A percentile compares a stretch with the other conserved stretches of the same genome.
Evolutionary conservation across 2,888 invertebrate species (phyloP).

Genomic region (Malthinus seriepunctatus): DNA sequence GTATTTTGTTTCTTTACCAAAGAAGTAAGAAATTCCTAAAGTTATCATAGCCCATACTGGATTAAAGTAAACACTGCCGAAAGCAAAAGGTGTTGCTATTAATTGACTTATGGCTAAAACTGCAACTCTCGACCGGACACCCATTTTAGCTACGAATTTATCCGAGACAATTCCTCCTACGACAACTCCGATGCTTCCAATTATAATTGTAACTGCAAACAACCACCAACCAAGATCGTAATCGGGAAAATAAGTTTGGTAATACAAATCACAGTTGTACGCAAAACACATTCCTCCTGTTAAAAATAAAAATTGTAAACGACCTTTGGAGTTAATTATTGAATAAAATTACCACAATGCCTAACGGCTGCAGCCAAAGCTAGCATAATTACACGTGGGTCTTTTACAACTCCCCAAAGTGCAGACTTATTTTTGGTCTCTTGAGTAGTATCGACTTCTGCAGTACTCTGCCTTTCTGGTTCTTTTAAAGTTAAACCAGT

Average conservation of each 20-base stretch:
- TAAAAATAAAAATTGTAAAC: not conserved
- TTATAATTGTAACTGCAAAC: constrained; percentile 84
- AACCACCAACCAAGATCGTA: constrained; percentile 90
- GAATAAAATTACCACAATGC: constrained; percentile 69
- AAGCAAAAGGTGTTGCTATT: constrained; percentile 81
- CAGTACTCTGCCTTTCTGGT: constrained; percentile 75
- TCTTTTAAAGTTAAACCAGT: constrained; percentile 78
- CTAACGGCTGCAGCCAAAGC: constrained; percentile 87
- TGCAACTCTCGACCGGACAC: constrained; percentile 77
- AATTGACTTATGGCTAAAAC: constrained; percentile 82
- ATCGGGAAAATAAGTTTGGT: constrained; percentile 85
- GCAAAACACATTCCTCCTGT: constrained; percentile 88
- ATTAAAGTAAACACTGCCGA: constrained; percentile 81
- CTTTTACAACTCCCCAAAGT: constrained; percentile 76
- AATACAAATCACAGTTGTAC: constrained; percentile 89
- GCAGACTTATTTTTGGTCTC: constrained; percentile 47
- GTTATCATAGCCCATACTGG: constrained; percentile 88
- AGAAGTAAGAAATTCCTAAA: constrained; percentile 85
- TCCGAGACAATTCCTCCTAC: constrained; percentile 80
- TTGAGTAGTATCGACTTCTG: constrained; percentile 57
- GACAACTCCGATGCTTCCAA: constrained; percentile 79
- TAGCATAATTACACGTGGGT: constrained; percentile 77
- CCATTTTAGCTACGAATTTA: constrained; percentile 86
- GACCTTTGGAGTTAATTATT: not conserved
- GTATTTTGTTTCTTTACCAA: constrained; percentile 63